Evolutionary conservation across 2,888 invertebrate genomes (phyloP), one percentile per base, ranked within the genome.

Genomic region (Polydrusus cervinus): DNA sequence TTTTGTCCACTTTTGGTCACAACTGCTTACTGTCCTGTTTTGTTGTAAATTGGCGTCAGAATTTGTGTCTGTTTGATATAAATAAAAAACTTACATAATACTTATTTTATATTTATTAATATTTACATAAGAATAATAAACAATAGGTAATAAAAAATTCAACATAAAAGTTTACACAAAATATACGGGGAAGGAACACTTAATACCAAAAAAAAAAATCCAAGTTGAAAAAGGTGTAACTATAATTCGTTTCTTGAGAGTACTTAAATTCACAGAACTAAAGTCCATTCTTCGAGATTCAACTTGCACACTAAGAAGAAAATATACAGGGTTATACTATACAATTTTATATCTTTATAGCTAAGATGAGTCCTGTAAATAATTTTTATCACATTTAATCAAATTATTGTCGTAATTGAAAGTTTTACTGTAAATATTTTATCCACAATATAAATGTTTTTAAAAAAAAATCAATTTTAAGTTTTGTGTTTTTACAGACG

Each of bases 351-450:
- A 14, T 30, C 9, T 30, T 30, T 30, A 30, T 55, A 11, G 1
- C 30, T 30, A n/a, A 30, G 6, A 55, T 55, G 16, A 30, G 5
- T 55, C 55, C n/a, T n/a, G 25, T 55, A 51, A 51, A 51, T 51
- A 55, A 16, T 55, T 8, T 55, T n/a, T 55, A 55, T 55, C 55
- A 55, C 55, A 55, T 55, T n/a, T 30, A 30, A 16, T 45, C 20
- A 51, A 3, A 5, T 5, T 55, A 55, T 30, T 30, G 30, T 55
- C 13, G 18, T 30, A 30, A 55, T 16, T 55, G 55, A 55, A 55
- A 55, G 55, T 30, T 25, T 30, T 13, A n/a, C 25, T 30, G 11
- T 11, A 9, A 14, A 20, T 13, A 13, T 51, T 2, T n/a, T n/a
- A n/a, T n/a, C n/a, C n/a, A n/a, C n/a, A n/a, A n/a, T n/a, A 20